These are phyloP conservation scores for Diplodus puntazzo DNA, from an alignment of 2,797 vertebrate genomes.

Conservation along the genomic window DNA sequence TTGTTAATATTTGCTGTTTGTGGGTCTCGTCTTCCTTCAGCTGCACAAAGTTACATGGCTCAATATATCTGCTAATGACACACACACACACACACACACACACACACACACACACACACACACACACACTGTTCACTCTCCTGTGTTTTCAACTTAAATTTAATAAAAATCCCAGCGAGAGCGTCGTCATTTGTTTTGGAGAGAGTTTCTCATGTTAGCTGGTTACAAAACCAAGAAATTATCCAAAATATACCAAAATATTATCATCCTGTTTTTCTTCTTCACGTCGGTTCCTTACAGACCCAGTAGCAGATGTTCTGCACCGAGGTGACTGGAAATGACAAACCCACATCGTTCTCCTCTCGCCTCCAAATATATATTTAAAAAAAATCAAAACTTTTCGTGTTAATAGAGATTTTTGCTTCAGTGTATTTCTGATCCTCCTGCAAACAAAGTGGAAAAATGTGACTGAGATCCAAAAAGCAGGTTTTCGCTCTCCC, in stretches of 20 bases:
- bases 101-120: neutral
- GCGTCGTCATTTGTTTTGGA: neutral
- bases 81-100: constrained; percentile 17
- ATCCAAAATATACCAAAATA: too few relatives aligned
- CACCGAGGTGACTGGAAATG: neutral
- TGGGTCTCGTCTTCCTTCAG: constrained; percentile 22
- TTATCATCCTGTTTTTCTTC: too few relatives aligned
- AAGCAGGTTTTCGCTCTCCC: neutral
- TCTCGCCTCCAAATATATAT: too few relatives aligned
- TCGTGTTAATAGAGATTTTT: neutral
- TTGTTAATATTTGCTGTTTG: constrained; percentile 31
- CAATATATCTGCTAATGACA: constrained; percentile 24
- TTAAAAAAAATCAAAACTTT: too few relatives aligned
- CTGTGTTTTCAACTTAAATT: neutral
- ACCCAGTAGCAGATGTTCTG: too few relatives aligned
- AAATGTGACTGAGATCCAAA: neutral
- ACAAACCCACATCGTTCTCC: too few relatives aligned
- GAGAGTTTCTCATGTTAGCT: neutral
- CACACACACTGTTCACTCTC: neutral
- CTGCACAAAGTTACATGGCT: constrained; percentile 21
- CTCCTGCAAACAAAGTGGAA: neutral
- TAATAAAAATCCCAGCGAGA: neutral
- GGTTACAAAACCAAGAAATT: too few relatives aligned
- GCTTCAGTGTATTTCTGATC: neutral
- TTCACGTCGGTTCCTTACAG: too few relatives aligned